These are phyloP conservation scores for Callipepla californica DNA, from an alignment of 2,113 vertebrate species.

Conservation along the genomic window DNA sequence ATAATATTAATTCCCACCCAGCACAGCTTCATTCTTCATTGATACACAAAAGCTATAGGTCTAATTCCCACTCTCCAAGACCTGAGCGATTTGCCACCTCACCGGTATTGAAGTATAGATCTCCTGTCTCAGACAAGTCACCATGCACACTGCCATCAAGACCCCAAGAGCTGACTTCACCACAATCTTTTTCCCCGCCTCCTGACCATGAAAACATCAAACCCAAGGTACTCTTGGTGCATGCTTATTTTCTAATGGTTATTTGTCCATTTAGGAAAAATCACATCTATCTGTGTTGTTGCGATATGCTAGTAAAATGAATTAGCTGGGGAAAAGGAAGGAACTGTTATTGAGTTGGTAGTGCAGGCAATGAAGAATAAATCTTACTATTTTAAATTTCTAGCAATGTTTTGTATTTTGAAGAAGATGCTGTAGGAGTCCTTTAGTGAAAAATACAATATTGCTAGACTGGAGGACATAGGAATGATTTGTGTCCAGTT, in stretches of 20 bases:
- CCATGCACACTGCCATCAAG: slow-evolving; percentile 70
- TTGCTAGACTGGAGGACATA: not conserved
- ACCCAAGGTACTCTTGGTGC: slow-evolving; percentile 80
- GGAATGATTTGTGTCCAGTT: not conserved
- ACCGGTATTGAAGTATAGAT: not conserved
- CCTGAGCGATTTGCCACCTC: slow-evolving; percentile 22
- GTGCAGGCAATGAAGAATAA: not conserved
- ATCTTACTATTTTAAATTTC: not conserved
- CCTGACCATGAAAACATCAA: slow-evolving; percentile 75
- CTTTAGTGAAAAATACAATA: not conserved
- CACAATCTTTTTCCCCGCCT: slow-evolving; percentile 59
- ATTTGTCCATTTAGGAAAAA: not conserved
- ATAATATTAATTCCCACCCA: not conserved
- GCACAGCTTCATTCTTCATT: slow-evolving; percentile 15
- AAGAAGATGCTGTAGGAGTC: not conserved
- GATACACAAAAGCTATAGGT: not conserved
- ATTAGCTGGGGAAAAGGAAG: not conserved
- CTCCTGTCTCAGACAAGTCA: slow-evolving; percentile 57
- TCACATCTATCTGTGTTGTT: not conserved
- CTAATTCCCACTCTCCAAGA: slow-evolving; percentile 50
- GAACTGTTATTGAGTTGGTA: not conserved
- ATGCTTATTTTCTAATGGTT: slow-evolving; percentile 65
- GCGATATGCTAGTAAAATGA: not conserved
- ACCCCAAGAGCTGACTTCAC: slow-evolving; percentile 73
- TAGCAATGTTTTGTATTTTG: not conserved